Evolutionary conservation across 2,888 invertebrate species (phyloP), one percentile per base, ranked within the genome.

Genomic region (Drosophila antonietae): DNA sequence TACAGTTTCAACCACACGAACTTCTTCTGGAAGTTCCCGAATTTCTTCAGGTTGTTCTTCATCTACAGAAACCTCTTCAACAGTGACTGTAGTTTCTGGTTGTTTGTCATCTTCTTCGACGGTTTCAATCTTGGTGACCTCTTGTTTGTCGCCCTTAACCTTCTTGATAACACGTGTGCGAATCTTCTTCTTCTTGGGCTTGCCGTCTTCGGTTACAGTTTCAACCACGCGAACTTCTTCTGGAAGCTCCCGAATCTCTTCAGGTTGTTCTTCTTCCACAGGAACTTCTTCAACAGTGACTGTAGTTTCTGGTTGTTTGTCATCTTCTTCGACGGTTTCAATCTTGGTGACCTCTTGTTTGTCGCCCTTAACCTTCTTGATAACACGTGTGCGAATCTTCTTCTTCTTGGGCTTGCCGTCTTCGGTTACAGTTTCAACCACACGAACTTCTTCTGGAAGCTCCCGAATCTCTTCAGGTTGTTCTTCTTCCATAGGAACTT

Each of bases 301-400:
- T 3, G 58, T 65, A 10, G 64, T 65, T 28, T 65, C 64, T 7
- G 64, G 64, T 31, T 52, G 15, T 6, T 65, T 65, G 31, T 58
- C 64, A 37, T 65, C 64, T 20, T 65, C 64, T 6, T 65, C 64
- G 20, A 58, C 44, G 15, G 58, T 65, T 44, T 65, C 64, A 14
- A 65, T 65, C 52, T 67, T 67, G 15, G 67, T 67, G 15, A 67
- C 55, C 15, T 67, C 66, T 67, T 67, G 66, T 2, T 55, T 67
- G 35, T 55, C 61, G 20, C 66, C 66, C 61, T 67, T 67, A 46
- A 67, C 31, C 61, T 67, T 67, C 43, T 67, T 67, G 28, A 67
- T 67, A 7, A 67, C 39, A 55, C 66, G 66, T 15, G 66, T 67
- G 15, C 66, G 66, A 14, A 67, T 67, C 61, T 67, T 67, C 61